These are phyloP conservation scores for Ornithorhynchus anatinus DNA, from an alignment of 2,113 vertebrate species.

Conservation along the genomic window DNA sequence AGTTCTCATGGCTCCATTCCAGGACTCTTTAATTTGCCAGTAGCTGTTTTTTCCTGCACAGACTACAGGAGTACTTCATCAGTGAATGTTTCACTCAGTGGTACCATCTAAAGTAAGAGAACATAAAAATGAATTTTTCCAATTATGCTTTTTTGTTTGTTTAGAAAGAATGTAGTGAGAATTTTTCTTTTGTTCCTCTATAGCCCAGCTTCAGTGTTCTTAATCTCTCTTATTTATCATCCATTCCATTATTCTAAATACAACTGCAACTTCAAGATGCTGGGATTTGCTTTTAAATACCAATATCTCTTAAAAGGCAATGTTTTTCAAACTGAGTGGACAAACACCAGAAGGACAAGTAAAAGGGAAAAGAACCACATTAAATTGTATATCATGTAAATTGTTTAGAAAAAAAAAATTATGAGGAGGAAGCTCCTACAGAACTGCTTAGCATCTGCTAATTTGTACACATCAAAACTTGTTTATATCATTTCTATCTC, in stretches of 20 bases:
- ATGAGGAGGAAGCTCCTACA: slow-evolving; percentile 30
- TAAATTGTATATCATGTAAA: slow-evolving; percentile 35
- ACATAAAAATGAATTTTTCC: slow-evolving; percentile 72
- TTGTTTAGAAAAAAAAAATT: slow-evolving; percentile 38
- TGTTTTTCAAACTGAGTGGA: slow-evolving; percentile 40
- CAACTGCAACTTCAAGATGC: slow-evolving; percentile 38
- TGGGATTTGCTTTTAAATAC: slow-evolving; percentile 55
- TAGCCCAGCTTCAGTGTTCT: slow-evolving; percentile 31
- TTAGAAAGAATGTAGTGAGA: slow-evolving; percentile 56
- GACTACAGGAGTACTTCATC: slow-evolving; percentile 78
- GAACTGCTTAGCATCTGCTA: slow-evolving; percentile 43
- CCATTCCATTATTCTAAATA: slow-evolving; percentile 43
- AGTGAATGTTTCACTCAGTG: slow-evolving; percentile 74
- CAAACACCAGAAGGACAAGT: slow-evolving; percentile 29
- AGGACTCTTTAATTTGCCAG: slow-evolving; percentile 73
- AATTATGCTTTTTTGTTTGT: slow-evolving; percentile 67
- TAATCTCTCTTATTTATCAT: slow-evolving; percentile 62
- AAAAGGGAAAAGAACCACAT: slow-evolving; percentile 36
- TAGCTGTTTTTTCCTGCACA: slow-evolving; percentile 74
- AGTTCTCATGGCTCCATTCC: slow-evolving; percentile 75
- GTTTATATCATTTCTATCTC: slow-evolving; percentile 33
- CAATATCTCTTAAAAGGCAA: slow-evolving; percentile 36
- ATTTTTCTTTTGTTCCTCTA: slow-evolving; percentile 44
- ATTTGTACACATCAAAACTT: slow-evolving; percentile 34
- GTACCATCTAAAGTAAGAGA: slow-evolving; percentile 68